phyloP scores from a whole-genome alignment of 2,888 invertebrate species.

The Drosophila dives region DNA sequence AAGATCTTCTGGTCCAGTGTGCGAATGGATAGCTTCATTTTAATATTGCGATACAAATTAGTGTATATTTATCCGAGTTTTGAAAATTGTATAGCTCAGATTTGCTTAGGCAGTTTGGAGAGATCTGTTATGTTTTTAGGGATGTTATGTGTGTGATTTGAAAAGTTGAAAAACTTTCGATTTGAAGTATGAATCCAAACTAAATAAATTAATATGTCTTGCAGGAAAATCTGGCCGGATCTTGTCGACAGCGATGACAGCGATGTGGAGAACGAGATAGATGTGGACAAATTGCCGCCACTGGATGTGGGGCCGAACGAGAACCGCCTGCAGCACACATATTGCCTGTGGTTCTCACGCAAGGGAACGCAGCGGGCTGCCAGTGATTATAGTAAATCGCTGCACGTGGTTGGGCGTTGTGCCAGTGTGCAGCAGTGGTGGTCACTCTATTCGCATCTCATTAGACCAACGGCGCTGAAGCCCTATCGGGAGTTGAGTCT shows the following conservation, averaged over 20 bases:
- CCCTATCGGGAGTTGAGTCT: constrained; percentile 97
- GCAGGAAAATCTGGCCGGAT: constrained; percentile 83
- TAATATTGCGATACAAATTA: neutral
- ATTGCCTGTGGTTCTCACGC: constrained; percentile 95
- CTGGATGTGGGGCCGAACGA: constrained; percentile 92
- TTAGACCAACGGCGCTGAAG: constrained; percentile 94
- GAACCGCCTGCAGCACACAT: constrained; percentile 96
- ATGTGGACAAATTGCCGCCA: constrained; percentile 87
- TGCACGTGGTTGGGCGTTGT: constrained; percentile 94
- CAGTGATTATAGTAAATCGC: constrained; percentile 86
- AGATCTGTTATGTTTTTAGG: neutral
- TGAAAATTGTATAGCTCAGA: neutral
- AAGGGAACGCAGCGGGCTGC: constrained; percentile 85
- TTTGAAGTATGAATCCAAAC: constrained; percentile 40
- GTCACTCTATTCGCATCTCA: constrained; percentile 96
- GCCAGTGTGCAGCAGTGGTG: constrained; percentile 99
- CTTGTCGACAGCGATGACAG: constrained; percentile 87
- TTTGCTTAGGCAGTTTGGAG: neutral
- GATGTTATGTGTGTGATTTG: neutral
- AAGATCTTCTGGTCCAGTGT: constrained; percentile 97
- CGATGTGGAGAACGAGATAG: constrained; percentile 88
- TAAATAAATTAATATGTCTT: constrained; percentile 42
- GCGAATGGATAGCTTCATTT: constrained; percentile 91
- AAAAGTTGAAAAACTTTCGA: neutral
- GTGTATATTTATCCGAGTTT: neutral